A percentile compares a stretch with the other conserved stretches of the same genome.
phyloP scores from a whole-genome alignment of 53 echinoderm and acorn worm species.

The Temnopleurus reevesii region DNA sequence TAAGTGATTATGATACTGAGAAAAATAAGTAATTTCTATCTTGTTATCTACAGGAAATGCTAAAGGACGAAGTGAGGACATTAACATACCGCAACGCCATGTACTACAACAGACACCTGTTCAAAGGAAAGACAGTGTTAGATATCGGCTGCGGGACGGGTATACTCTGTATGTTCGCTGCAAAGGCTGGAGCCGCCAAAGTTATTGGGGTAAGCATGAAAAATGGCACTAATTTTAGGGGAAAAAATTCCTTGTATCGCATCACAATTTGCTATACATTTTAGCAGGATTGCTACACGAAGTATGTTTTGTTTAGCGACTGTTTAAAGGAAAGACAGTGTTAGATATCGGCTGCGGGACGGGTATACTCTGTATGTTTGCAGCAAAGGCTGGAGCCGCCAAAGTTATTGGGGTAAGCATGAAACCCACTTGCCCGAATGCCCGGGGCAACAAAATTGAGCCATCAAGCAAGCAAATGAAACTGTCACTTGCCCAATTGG shows the following conservation, averaged over 20 bases:
- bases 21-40: no score
- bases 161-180: slow-evolving; percentile 98
- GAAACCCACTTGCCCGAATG: no score
- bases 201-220: slow-evolving; percentile 97
- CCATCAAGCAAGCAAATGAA: no score
- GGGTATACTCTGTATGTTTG: slow-evolving; percentile 98
- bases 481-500: no score
- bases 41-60: slow-evolving; percentile 82
- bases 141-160: slow-evolving; percentile 98
- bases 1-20: no score
- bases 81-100: slow-evolving; percentile 97
- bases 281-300: no score
- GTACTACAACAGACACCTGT: slow-evolving; percentile 98
- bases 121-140: slow-evolving; percentile 90
- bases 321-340: slow-evolving; percentile 93
- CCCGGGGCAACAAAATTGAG: no score
- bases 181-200: slow-evolving; percentile 93
- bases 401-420: slow-evolving; percentile 95
- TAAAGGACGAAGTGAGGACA: slow-evolving; percentile 98
- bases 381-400: slow-evolving; percentile 96
- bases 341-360: slow-evolving; percentile 97
- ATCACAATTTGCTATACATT: no score
- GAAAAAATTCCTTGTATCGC: no score
- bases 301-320: no score
- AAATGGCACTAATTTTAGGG: no score